These are phyloP conservation scores for Cerastis rubricosa DNA, from an alignment of 2,888 invertebrate species.

Conservation along the genomic window DNA sequence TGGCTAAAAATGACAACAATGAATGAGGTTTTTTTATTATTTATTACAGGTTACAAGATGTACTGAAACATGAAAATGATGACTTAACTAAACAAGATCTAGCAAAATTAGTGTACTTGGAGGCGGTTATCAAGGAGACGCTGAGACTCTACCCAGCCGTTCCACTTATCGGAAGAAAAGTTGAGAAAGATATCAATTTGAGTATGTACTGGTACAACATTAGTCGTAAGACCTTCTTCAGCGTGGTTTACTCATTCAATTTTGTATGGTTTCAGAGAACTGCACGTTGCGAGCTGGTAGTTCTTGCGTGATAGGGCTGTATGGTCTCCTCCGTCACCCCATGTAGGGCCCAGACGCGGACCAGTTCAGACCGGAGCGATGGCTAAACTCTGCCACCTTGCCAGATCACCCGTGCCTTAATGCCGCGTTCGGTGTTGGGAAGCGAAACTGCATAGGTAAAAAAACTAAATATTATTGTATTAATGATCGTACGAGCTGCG, in stretches of 20 bases:
- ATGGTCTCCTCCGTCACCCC: slow-evolving; percentile 71
- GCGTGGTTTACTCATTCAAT: not conserved
- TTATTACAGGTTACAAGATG: not conserved
- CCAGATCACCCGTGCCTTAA: slow-evolving; percentile 63
- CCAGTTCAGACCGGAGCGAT: slow-evolving; percentile 77
- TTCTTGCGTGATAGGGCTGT: not conserved
- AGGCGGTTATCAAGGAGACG: not conserved
- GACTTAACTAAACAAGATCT: not conserved
- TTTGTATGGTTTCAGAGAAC: not conserved
- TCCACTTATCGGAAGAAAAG: not conserved
- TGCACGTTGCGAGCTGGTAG: not conserved
- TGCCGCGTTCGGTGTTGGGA: slow-evolving; percentile 65
- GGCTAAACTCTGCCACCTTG: slow-evolving; percentile 72
- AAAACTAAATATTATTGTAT: too few species aligned
- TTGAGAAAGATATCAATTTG: not conserved
- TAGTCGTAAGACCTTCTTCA: not conserved
- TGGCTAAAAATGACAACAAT: not conserved
- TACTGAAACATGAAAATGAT: not conserved
- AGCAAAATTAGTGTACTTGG: not conserved
- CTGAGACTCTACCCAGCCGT: not conserved
- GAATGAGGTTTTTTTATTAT: not conserved
- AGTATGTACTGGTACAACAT: not conserved
- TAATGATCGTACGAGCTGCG: too few species aligned
- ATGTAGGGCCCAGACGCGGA: slow-evolving; percentile 77
- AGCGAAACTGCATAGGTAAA: slow-evolving; percentile 66